phyloP scores from a whole-genome alignment of 2,113 vertebrate species.

The Elephantulus edwardii region DNA sequence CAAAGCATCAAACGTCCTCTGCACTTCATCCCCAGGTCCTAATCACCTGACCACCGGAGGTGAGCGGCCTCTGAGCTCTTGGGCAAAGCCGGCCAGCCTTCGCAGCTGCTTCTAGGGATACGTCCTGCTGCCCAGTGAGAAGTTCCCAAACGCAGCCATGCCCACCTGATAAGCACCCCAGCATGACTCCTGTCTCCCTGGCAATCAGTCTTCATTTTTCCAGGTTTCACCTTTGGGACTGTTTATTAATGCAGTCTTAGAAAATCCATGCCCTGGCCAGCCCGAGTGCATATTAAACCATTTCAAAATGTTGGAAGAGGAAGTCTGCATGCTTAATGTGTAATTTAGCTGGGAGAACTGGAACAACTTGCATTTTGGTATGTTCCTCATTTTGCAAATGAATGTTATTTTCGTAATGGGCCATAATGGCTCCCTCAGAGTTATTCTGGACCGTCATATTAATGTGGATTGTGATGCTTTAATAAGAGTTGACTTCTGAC shows the following conservation, averaged over 20 bases:
- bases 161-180: not conserved
- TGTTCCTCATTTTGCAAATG: slow-evolving; percentile 77
- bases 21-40: not conserved
- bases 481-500: slow-evolving; percentile 63
- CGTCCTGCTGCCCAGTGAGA: not conserved
- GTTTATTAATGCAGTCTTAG: slow-evolving; percentile 53
- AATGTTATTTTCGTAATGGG: slow-evolving; percentile 76
- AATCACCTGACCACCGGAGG: slow-evolving; percentile 3
- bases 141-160: not conserved
- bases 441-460: slow-evolving; percentile 66
- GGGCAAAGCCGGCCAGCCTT: not conserved
- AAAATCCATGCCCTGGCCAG: slow-evolving; percentile 59
- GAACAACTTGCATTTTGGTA: slow-evolving; percentile 67
- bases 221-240: slow-evolving; percentile 63
- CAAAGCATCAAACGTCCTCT: slow-evolving; percentile 21
- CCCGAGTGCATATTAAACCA: slow-evolving; percentile 44
- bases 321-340: slow-evolving; percentile 73
- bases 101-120: not conserved
- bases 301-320: slow-evolving; percentile 76
- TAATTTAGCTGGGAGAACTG: slow-evolving; percentile 74
- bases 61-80: slow-evolving; percentile 13
- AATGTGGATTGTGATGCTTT: slow-evolving; percentile 50
- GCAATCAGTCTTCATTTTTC: slow-evolving; percentile 12
- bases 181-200: slow-evolving; percentile 20
- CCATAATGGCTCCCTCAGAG: slow-evolving; percentile 66